phyloP scores from a whole-genome alignment of 2,797 vertebrate genomes.

The Ceryle rudis region DNA sequence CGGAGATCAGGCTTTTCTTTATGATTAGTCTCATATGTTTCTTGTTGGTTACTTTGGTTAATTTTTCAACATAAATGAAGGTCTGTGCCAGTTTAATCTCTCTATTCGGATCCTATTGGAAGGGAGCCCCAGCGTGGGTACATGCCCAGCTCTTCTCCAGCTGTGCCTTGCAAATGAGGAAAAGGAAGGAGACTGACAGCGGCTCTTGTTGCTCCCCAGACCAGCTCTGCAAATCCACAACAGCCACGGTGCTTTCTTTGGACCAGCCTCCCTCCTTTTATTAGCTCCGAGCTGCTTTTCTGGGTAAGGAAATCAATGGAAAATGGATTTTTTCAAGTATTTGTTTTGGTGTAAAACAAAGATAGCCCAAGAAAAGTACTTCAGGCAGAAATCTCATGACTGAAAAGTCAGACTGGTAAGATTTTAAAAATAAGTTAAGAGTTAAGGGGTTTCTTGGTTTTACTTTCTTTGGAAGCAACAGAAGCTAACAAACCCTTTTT shows the following conservation, averaged over 20 bases:
- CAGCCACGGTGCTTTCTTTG: slow-evolving; percentile 76
- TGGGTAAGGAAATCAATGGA: slow-evolving; percentile 75
- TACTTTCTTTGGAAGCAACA: slow-evolving; percentile 61
- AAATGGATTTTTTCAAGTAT: slow-evolving; percentile 68
- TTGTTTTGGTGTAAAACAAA: slow-evolving; percentile 76
- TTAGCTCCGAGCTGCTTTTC: slow-evolving; percentile 75
- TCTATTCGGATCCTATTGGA: background rate
- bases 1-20: background rate
- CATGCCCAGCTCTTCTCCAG: slow-evolving; percentile 3
- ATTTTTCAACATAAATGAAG: background rate
- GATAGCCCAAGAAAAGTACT: slow-evolving; percentile 66
- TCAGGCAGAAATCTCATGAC: slow-evolving; percentile 64
- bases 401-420: slow-evolving; percentile 28
- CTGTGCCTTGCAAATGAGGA: background rate
- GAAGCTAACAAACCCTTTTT: background rate
- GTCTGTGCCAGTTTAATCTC: background rate
- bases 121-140: background rate
- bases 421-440: slow-evolving; percentile 56
- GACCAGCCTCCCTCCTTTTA: slow-evolving; percentile 69
- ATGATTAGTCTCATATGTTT: background rate
- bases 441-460: slow-evolving; percentile 7
- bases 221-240: slow-evolving; percentile 46
- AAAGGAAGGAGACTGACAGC: slow-evolving; percentile 48
- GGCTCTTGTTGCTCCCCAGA: slow-evolving; percentile 47
- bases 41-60: background rate